Evolutionary conservation across 2,888 invertebrate species (phyloP).

Genomic region (Cheilosia variabilis): DNA sequence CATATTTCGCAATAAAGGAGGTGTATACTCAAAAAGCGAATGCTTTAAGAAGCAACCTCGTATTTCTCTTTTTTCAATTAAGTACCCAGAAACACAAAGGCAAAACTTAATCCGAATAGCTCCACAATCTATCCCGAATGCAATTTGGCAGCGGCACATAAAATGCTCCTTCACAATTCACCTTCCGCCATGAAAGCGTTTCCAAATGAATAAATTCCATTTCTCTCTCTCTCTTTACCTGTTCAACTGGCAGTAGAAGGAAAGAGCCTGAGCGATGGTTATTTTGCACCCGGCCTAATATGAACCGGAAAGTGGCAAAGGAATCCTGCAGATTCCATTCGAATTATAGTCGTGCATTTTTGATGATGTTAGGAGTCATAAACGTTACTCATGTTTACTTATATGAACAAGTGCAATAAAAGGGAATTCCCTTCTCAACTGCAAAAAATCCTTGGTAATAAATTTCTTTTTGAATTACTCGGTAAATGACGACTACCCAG

Average conservation of each 20-base stretch:
- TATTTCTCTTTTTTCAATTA: constrained; percentile 17
- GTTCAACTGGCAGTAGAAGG: background rate
- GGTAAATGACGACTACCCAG: background rate
- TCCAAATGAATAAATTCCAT: constrained; percentile 44
- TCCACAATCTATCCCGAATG: constrained; percentile 40
- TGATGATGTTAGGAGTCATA: constrained; percentile 57
- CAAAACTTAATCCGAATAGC: constrained; percentile 20
- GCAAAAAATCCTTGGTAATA: constrained; percentile 39
- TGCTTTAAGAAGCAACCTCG: background rate
- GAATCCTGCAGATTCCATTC: constrained; percentile 32
- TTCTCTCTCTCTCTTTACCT: constrained; percentile 34
- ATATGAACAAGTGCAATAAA: constrained; percentile 45
- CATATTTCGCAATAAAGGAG: background rate
- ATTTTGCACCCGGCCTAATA: constrained; percentile 19
- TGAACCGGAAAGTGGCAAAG: constrained; percentile 24
- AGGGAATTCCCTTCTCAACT: constrained; percentile 3
- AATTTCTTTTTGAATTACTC: constrained; percentile 24
- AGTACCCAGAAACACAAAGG: constrained; percentile 9
- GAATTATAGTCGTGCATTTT: constrained; percentile 52
- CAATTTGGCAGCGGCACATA: constrained; percentile 45
- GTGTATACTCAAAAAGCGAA: background rate
- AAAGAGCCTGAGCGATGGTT: constrained; percentile 4
- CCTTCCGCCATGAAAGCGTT: background rate
- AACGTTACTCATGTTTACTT: constrained; percentile 55
- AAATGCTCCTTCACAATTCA: constrained; percentile 10